Evolutionary conservation across 2,113 vertebrate species (phyloP), one percentile per base, ranked within the genome.

Genomic region (Grus americana): DNA sequence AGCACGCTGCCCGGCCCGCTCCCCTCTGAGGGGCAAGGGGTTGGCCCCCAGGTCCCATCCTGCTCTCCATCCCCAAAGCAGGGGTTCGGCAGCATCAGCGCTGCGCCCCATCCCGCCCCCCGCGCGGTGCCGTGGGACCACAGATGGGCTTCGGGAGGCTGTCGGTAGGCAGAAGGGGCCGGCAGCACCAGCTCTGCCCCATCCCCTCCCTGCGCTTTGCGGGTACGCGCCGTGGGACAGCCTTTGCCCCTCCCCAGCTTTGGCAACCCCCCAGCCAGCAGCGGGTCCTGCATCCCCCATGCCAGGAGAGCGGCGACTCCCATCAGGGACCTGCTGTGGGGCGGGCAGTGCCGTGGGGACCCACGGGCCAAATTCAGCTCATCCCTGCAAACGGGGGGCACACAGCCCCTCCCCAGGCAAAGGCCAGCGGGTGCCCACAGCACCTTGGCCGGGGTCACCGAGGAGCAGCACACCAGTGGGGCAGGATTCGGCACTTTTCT

Each of bases 381-480:
- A 26, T 8, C n/a, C 55, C 38, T 10, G 18, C 17, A 32, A 66
- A 65, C 21, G 32, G n/a, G 32, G 61, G 32, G 6, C 10, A 14
- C 23, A 4, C 49, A 36, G 49, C 14, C 20, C n/a, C 4, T 46
- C 49, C 44, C 20, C 3, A 15, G 21, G 30, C 18, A 57, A 55
- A 92, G 46, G 27, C 67, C 44, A n/a, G 29, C 0, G 3, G 54
- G 26, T 26, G 26, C 10, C 17, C 27, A 5, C 0, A 0, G 36
- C 13, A 2, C 27, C n/a, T 29, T 18, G 27, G 29, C n/a, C 4
- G 0, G 27, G n/a, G 20, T 14, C 49, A 18, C 62, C 1, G 2
- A 67, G 72, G n/a, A 79, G 44, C 52, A 4, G 5, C 42, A 6
- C 24, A 9, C 9, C 15, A 29, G 32, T 15, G 59, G 29, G 58